Evolutionary conservation across 2,113 vertebrate genomes (phyloP), one percentile per base, ranked within the genome.

Genomic region (Spea bombifrons): DNA sequence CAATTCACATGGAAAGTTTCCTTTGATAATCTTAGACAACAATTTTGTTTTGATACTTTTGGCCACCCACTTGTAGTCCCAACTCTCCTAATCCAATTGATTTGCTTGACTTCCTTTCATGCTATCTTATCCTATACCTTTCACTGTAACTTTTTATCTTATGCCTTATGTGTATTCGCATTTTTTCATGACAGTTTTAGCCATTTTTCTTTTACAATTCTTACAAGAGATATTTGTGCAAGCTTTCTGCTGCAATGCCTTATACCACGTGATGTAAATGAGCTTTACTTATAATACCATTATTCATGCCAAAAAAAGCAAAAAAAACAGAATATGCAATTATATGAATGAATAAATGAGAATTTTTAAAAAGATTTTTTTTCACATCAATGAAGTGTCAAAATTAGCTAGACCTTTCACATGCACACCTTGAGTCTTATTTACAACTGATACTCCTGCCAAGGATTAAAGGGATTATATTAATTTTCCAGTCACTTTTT

Each of bases 401-500:
- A 70, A 70, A 49, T 6, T 3, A 49, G 66, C 8, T 44, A 8
- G 66, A 30, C 68, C 66, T 69, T 76, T 59, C 55, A 59, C 55
- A 70, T 49, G 66, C 50, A 77, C 75, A 77, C 66, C 75, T 77
- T 70, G 16, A 63, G 13, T 67, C 53, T 61, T 63, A 70, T 66
- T 76, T 45, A 68, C 75, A 44, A 59, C 49, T 78, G n/a, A 49
- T 70, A 53, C 49, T 55, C 30, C 43, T n/a, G 59, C 64, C 49
- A 80, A 49, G 52, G 71, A 67, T 80, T 80, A 80, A 73, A 73
- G 47, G 71, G 78, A 80, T 74, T 80, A 80, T 80, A 73, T 74
- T 80, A 80, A 73, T 74, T 67, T 80, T 68, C 63, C 45, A 80
- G 71, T 8, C 63, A 66, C 70, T 68, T 68, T 80, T 30, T 80